Base-by-base conservation (phyloP, 23 tunicate genomes). In the Trididemnum nubilum region DNA sequence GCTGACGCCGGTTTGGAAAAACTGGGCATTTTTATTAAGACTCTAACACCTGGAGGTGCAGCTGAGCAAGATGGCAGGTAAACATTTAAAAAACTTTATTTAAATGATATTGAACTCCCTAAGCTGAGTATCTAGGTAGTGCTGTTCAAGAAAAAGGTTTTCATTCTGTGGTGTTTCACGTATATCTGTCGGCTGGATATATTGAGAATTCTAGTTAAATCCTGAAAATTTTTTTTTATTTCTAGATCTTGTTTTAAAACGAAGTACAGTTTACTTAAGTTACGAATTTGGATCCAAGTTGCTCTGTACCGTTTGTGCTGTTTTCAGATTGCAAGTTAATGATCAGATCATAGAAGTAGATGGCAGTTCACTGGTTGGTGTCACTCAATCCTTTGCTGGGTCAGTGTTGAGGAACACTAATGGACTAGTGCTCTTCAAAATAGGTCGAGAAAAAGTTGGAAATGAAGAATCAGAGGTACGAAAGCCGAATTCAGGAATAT, bases 341-440 rank as follows among this genome's bases (percentile, higher is more conserved):
- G 99, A 96, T 65, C 99, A 96, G 61, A 96, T 96, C 27, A 88
- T 96, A 22, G 99, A 91, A 81, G 99, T 96, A 0, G 96, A 96
- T 72, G 99, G 99, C 24, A 84, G 83, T 22, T 96, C 99, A 0
- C 58, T 96, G 44, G 99, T 96, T 65, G 99, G 99, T 18, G 97
- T 96, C 15, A 87, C 99, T 0, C 99, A 96, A 69, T 81, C 85
- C 0, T 96, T 83, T 70, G 99, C 99, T 1, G 94, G 91, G 1
- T 83, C 87, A 22, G 94, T 93, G 58, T 74, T 96, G 64, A 77
- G 95, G 22, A 88, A 84, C 79, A 87, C 98, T 0, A 76, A 66
- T 36, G 98, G 93, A 1, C 38, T 86, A 1, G 90, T 93, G 35
- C 36, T 39, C 3, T 93, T 93, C 33, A 83, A 80, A 81, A 82